Conservation (phyloP, 2,797 vertebrate genomes). For the Phalanger gymnotis region DNA sequence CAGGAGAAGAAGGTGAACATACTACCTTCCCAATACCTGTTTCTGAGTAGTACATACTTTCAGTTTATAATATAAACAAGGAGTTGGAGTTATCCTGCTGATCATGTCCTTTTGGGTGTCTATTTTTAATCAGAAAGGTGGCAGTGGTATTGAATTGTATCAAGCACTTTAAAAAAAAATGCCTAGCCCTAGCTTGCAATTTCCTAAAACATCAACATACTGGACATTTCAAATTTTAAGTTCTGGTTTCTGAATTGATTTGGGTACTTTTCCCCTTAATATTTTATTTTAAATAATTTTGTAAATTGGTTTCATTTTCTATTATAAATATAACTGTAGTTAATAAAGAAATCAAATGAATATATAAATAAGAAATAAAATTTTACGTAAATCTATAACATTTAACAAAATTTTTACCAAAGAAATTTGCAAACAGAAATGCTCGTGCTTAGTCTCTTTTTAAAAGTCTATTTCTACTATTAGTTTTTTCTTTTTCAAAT, state of each 20-base stretch:
- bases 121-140: not conserved
- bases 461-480: not conserved
- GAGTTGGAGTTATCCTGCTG: not conserved
- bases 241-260: not conserved
- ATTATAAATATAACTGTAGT: not conserved
- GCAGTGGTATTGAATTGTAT: not conserved
- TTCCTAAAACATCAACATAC: not conserved
- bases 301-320: not conserved
- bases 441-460: not conserved
- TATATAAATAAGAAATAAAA: not conserved
- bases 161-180: not conserved
- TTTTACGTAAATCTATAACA: not conserved
- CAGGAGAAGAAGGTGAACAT: constrained; percentile 4
- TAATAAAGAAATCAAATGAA: not conserved
- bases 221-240: not conserved
- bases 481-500: not conserved
- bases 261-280: not conserved
- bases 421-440: not conserved
- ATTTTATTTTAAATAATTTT: not conserved
- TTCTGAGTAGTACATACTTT: not conserved
- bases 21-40: not conserved
- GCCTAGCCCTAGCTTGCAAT: not conserved
- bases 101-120: not conserved
- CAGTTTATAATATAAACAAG: not conserved
- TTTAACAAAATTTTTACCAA: not conserved